Evolutionary conservation across 2,797 vertebrate species (phyloP).

Genomic region (Darevskia nairensis): DNA sequence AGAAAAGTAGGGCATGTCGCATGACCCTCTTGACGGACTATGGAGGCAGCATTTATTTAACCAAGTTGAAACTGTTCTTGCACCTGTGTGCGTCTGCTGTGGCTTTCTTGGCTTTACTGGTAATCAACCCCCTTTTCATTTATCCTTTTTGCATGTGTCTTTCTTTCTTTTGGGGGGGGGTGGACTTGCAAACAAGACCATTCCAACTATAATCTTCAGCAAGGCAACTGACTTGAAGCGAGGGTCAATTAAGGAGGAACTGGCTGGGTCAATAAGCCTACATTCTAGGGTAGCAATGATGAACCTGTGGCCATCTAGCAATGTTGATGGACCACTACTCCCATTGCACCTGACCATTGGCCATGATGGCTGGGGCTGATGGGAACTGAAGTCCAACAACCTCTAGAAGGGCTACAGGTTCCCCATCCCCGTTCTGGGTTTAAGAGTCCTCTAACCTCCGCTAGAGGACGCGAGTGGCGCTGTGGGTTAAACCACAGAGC

Average conservation of each 20-base stretch:
- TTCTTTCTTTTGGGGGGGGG: conserved; percentile 39
- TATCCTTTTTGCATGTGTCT: conserved; percentile 28
- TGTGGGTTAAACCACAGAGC: too few species aligned
- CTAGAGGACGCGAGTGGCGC: accelerated
- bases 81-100: conserved; percentile 87
- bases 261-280: not conserved
- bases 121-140: conserved; percentile 62
- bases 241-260: too few species aligned
- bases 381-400: too few species aligned
- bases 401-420: too few species aligned
- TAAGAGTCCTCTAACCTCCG: not conserved
- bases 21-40: conserved; percentile 50
- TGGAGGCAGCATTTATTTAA: conserved; percentile 70
- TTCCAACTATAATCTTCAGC: too few species aligned
- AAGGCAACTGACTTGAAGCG: not conserved
- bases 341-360: too few species aligned
- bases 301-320: too few species aligned
- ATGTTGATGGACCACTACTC: too few species aligned
- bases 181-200: not conserved
- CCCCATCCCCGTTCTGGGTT: too few species aligned
- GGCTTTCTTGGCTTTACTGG: conserved; percentile 77
- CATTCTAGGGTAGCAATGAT: not conserved
- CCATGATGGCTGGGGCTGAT: too few species aligned
- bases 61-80: conserved; percentile 82
- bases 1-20: conserved; percentile 66